phyloP scores from a whole-genome alignment of 2,888 invertebrate genomes.

The Watsonalla cultraria region DNA sequence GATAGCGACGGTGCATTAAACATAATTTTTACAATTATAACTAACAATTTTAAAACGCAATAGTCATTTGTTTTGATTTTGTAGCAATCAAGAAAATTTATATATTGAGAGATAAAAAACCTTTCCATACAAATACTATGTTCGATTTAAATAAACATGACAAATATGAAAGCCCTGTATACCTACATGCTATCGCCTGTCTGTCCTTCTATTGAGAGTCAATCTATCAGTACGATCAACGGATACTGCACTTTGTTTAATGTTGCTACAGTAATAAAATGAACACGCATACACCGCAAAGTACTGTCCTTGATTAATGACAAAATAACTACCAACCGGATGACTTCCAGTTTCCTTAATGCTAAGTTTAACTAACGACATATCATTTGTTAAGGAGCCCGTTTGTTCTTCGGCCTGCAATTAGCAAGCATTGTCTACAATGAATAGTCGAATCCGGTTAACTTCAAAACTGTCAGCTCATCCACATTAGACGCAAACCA shows the following conservation, averaged over 20 bases:
- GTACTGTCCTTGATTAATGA: no score
- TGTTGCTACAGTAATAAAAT: neutral
- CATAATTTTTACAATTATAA: neutral
- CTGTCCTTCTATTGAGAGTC: no score
- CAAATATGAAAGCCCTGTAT: no score
- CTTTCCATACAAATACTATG: no score
- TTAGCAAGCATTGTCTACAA: constrained; percentile 50
- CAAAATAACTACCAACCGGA: constrained; percentile 8
- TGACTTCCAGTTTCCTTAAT: constrained; percentile 43
- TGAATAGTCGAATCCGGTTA: constrained; percentile 35
- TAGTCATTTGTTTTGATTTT: neutral
- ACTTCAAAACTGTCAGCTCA: constrained; percentile 40
- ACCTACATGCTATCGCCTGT: no score
- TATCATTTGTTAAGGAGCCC: constrained; percentile 30
- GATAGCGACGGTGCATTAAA: constrained; percentile 28
- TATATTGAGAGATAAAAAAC: no score
- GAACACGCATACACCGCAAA: no score
- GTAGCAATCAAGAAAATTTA: no score
- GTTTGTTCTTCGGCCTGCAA: constrained; percentile 38
- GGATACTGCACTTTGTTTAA: neutral
- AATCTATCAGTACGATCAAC: no score
- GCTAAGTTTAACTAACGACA: constrained; percentile 27
- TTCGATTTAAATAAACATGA: no score
- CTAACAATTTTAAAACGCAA: neutral
- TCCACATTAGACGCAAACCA: constrained; percentile 24